Base-by-base conservation (phyloP, 2,888 invertebrate species). In the Yponomeuta malinellus region DNA sequence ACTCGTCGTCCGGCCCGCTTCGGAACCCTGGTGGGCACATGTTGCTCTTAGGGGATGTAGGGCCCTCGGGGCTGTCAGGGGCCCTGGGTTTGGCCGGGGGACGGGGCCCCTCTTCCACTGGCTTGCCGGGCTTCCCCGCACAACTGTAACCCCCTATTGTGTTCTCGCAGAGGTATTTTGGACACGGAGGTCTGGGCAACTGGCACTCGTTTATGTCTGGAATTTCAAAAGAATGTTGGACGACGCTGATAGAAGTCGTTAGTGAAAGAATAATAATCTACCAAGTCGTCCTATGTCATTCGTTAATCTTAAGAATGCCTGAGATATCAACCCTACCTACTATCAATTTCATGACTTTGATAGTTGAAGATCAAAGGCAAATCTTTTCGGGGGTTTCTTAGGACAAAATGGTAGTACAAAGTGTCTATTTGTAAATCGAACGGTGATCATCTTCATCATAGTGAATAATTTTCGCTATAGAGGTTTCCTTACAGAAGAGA, bases 141-240 rank as follows among this genome's bases (percentile, higher is more conserved):
- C 93, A 93, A 73, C 87, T 91, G 82, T 83, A 93, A 0, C 88
- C 92, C 0, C 93, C 93, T 52, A 93, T 89, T 0, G 92, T 90
- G 76, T 93, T 93, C 78, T 90, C 87, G 71, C 93, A 93, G 1
- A 92, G 81, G 74, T 92, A 91, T 73, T 90, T 90, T 0, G 91
- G 88, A 71, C 93, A 93, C 0, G 92, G 91, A 0, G 92, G 91
- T 0, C 87, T 81, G 0, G 91, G 86, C 0, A 89, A 79, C 68
- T 89, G 88, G 70, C 98, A 98, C 86, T 98, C 98, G 81, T 98
- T 95, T 52, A 98, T 95, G 82, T 99, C 99, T 90, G 76, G 29
- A 76, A 31, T 23, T 64, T 31, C 4, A 10, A 64, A 64, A 29
- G 43, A 43, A 43, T 2, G 1, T n/a, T 10, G 1, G n/a, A 64